Percentiles rank a stretch among this genome's conserved stretches.
Evolutionary conservation across 2,888 invertebrate species (phyloP).

Genomic region (Drosophila incognita): DNA sequence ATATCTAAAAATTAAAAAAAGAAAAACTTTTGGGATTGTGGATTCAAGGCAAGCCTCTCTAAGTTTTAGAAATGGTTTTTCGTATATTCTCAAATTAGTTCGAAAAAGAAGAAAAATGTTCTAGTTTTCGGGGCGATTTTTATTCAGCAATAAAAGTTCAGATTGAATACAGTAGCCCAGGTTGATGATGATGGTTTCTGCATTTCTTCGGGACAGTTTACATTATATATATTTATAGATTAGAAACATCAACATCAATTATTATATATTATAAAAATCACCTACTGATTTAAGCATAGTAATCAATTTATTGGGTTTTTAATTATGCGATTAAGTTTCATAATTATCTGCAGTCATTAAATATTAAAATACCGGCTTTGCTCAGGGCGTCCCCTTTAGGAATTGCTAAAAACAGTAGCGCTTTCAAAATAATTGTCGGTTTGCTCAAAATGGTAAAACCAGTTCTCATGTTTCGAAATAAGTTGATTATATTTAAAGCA

Average conservation of each 20-base stretch:
- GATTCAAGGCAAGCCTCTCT: neutral
- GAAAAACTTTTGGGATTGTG: neutral
- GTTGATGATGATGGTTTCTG: neutral
- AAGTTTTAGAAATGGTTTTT: neutral
- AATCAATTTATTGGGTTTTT: neutral
- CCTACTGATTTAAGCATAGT: neutral
- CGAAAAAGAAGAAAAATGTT: neutral
- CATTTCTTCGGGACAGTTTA: neutral
- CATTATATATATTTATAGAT: neutral
- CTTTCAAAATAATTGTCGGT: neutral
- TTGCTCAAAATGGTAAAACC: neutral
- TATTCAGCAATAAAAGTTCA: accelerated
- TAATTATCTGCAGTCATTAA: neutral
- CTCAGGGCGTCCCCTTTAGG: neutral
- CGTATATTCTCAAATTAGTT: neutral
- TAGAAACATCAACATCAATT: neutral
- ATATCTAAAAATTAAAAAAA: neutral
- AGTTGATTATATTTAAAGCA: neutral
- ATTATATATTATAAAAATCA: neutral
- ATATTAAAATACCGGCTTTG: neutral
- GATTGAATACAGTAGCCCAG: neutral
- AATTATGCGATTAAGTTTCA: neutral
- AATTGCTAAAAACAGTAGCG: neutral
- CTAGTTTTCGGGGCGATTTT: neutral
- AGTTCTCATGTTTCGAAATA: neutral